phyloP scores from a whole-genome alignment of 2,888 invertebrate genomes.

The Melanchra persicariae region DNA sequence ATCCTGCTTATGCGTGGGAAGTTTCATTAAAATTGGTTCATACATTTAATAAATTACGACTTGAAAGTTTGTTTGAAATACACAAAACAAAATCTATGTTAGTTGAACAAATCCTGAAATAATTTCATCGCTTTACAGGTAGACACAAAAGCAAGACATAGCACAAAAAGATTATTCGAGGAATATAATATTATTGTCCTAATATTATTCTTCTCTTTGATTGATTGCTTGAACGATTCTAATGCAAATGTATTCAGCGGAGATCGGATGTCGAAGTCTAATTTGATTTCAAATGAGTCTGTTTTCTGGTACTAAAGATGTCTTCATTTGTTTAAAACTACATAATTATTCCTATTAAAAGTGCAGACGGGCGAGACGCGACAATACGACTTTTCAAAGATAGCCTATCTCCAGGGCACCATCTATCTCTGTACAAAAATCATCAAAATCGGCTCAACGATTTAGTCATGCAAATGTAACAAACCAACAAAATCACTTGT shows the following conservation, averaged over 20 bases:
- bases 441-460: no score
- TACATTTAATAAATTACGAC: no score
- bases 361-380: background rate
- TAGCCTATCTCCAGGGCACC: no score
- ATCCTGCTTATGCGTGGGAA: no score
- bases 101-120: background rate
- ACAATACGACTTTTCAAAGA: no score
- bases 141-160: background rate
- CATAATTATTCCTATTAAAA: background rate
- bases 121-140: background rate
- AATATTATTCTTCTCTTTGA: constrained; percentile 18
- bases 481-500: no score
- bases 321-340: background rate
- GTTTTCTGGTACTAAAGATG: no score
- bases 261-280: constrained; percentile 27
- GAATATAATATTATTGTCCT: constrained; percentile 22
- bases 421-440: no score
- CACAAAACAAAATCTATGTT: background rate
- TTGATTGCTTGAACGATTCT: constrained; percentile 22
- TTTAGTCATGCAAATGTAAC: no score
- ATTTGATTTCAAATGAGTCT: constrained; percentile 31
- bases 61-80: background rate
- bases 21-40: no score
- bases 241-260: constrained; percentile 14
- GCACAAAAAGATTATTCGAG: background rate